phyloP scores from a whole-genome alignment of 2,113 vertebrate genomes.

The zebrafish (Danio rerio) region DNA sequence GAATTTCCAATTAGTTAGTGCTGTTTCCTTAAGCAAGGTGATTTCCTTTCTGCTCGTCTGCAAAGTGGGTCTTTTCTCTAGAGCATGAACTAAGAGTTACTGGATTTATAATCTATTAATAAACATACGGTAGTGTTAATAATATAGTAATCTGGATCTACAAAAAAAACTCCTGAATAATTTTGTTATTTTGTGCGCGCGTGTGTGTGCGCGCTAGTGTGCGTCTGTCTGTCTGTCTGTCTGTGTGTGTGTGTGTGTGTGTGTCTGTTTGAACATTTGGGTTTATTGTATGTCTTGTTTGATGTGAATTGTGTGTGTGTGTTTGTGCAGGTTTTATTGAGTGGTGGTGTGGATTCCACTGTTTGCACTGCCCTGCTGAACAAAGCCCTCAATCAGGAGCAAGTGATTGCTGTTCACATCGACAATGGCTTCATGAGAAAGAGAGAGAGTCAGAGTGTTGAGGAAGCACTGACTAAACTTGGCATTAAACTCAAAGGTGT shows the following conservation, averaged over 20 bases:
- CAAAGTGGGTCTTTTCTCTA: slow-evolving; percentile 69
- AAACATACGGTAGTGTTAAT: not conserved
- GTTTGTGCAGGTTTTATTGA: slow-evolving; percentile 86
- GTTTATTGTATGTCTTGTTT: not conserved
- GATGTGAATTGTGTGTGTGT: not conserved
- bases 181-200: slow-evolving; percentile 4
- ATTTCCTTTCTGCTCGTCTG: slow-evolving; percentile 53
- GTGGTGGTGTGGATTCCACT: slow-evolving; percentile 96
- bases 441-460: slow-evolving; percentile 93
- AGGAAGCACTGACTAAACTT: slow-evolving; percentile 94
- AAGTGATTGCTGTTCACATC: slow-evolving; percentile 97
- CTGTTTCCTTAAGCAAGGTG: slow-evolving; percentile 62
- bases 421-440: slow-evolving; percentile 99
- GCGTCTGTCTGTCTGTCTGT: too few species aligned
- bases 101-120: slow-evolving; percentile 27
- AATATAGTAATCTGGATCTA: not conserved
- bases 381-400: slow-evolving; percentile 90
- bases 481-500: slow-evolving; percentile 97
- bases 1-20: slow-evolving; percentile 65
- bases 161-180: too few species aligned
- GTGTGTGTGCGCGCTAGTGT: too few species aligned
- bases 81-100: slow-evolving; percentile 56
- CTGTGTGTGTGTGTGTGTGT: slow-evolving; percentile 42
- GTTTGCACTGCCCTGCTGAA: slow-evolving; percentile 97
- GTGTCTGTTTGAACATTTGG: not conserved